These are phyloP conservation scores for Myiopsitta monachus DNA, from an alignment of 2,113 vertebrate genomes.

Conservation along the genomic window DNA sequence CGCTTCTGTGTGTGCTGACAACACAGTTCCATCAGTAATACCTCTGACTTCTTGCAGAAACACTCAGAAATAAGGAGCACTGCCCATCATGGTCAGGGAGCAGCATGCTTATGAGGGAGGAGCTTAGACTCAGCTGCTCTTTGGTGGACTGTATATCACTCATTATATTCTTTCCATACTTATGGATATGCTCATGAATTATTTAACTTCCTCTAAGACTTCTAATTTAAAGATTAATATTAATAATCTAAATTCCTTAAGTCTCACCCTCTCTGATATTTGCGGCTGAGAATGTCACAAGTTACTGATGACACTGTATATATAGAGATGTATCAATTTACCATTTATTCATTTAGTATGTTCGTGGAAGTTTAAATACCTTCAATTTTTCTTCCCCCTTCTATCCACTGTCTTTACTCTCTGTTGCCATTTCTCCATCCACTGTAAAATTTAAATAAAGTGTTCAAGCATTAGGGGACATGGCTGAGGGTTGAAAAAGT, in stretches of 20 bases:
- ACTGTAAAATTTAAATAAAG: fast-evolving
- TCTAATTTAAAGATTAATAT: not conserved
- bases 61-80: not conserved
- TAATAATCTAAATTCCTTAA: not conserved
- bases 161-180: not conserved
- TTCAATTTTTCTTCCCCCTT: not conserved
- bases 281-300: not conserved
- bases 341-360: not conserved
- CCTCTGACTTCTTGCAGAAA: fast-evolving
- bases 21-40: fast-evolving
- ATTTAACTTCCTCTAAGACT: not conserved
- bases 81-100: not conserved
- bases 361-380: not conserved
- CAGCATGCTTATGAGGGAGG: fast-evolving
- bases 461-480: not conserved
- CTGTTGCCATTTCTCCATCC: not conserved
- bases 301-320: not conserved
- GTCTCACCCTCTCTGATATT: not conserved
- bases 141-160: fast-evolving
- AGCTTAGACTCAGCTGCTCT: not conserved
- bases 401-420: not conserved
- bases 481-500: not conserved
- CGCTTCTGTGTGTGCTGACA: not conserved
- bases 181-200: not conserved
- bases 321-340: not conserved